Evolutionary conservation across 2,113 vertebrate genomes (phyloP), one percentile per base, ranked within the genome.

Genomic region (Taurulus bubalis): DNA sequence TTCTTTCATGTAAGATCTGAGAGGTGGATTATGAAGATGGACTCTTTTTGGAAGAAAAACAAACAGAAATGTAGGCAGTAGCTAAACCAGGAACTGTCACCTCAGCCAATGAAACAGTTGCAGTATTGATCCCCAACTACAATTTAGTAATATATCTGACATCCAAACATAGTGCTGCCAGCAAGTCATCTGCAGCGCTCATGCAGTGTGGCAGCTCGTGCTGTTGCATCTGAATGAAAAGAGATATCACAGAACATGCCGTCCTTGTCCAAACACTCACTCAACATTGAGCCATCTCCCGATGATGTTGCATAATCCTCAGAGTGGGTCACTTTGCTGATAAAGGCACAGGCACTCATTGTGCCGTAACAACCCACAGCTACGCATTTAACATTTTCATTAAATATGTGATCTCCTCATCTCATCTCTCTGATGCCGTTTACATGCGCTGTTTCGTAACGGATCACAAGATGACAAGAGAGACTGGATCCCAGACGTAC

Each of bases 231-330:
- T 47, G 56, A 68, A 63, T 84, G 71, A 75, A 87, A 79, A 72
- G 62, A 58, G 65, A 83, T 75, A 82, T 71, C 42, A 42, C 1
- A 63, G 80, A 67, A 82, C 71, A 79, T 53, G 77, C 77, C 75
- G 83, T 83, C 75, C 78, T 71, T 65, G 66, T 76, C 34, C 24
- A 69, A 72, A 68, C 73, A 71, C 70, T 81, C 73, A 74, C 70
- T 81, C 73, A 76, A 68, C 77, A 81, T 38, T 82, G 76, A 87
- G 45, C 87, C 75, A 82, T 90, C 90, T 84, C 85, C 83, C 75
- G 86, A 84, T 89, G 85, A 88, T 89, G 85, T 91, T 92, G 89
- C 86, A 83, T 91, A 91, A 93, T 90, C 84, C 72, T 79, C 84
- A 78, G 64, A 88, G 80, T 86, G 71, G 79, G 75, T 90, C 77